These are phyloP conservation scores for Drosophila seguyi DNA, from an alignment of 1,140 invertebrate genomes.

Conservation along the genomic window DNA sequence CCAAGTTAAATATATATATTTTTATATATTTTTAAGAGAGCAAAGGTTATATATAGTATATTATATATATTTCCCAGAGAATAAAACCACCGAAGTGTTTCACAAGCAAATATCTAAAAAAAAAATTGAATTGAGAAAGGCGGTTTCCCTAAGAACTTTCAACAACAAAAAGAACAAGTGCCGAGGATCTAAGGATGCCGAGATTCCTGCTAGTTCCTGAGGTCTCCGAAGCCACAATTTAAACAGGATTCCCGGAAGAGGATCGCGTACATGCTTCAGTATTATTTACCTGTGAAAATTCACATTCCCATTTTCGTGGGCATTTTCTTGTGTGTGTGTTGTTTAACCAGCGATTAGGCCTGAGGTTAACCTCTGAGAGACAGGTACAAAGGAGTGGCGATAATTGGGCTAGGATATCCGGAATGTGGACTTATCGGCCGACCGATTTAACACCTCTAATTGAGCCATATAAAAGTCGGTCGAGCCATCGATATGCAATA, in stretches of 20 bases:
- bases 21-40: not conserved
- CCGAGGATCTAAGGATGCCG: constrained; percentile 11
- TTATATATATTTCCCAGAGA: not conserved
- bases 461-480: constrained; percentile 62
- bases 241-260: constrained; percentile 56
- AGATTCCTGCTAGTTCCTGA: too few species aligned
- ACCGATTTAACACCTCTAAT: constrained; percentile 63
- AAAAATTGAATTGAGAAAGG: not conserved
- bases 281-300: constrained; percentile 76
- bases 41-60: not conserved
- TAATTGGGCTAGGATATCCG: constrained; percentile 26
- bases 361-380: constrained; percentile 23
- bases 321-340: constrained; percentile 7
- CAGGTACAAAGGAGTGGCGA: constrained; percentile 23
- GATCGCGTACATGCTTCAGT: not conserved
- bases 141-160: constrained; percentile 30
- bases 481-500: constrained; percentile 3
- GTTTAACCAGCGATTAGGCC: constrained; percentile 50
- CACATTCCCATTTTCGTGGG: constrained; percentile 34
- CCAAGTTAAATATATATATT: constrained; percentile 39
- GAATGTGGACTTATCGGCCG: not conserved
- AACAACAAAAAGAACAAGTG: constrained; percentile 27
- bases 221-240: not conserved
- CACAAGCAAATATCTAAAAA: constrained; percentile 30
- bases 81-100: constrained; percentile 22